phyloP scores from a whole-genome alignment of 2,113 vertebrate genomes.

The Amphiprion ocellaris region DNA sequence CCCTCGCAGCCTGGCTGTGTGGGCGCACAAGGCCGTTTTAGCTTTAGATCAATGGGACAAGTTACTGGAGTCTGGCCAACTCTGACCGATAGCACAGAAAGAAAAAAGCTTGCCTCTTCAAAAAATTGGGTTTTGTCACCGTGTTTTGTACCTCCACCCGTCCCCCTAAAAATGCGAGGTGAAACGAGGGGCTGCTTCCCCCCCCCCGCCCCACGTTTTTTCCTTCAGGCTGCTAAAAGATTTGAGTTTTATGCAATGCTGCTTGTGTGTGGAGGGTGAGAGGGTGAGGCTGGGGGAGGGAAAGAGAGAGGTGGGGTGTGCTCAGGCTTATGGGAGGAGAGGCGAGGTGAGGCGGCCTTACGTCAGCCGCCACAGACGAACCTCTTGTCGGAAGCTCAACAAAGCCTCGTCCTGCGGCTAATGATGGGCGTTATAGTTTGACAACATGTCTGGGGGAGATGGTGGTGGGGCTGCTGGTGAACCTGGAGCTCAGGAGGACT shows the following conservation, averaged over 20 bases:
- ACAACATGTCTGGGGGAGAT: constrained; percentile 24
- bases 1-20: constrained; percentile 65
- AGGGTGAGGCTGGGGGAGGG: constrained; percentile 20
- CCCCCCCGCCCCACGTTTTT: not conserved
- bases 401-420: constrained; percentile 19
- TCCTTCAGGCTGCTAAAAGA: constrained; percentile 8
- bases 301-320: not conserved
- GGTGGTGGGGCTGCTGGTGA: constrained; percentile 49
- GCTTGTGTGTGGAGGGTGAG: constrained; percentile 16
- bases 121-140: constrained; percentile 71
- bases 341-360: constrained; percentile 39
- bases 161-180: constrained; percentile 41
- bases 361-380: constrained; percentile 41
- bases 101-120: constrained; percentile 82
- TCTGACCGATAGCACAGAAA: constrained; percentile 81
- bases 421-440: constrained; percentile 46
- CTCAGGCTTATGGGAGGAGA: constrained; percentile 39
- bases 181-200: constrained; percentile 20
- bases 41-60: constrained; percentile 86
- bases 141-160: constrained; percentile 43
- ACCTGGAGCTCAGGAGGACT: constrained; percentile 5
- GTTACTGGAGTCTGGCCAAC: constrained; percentile 90
- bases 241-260: constrained; percentile 6
- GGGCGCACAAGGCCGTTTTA: constrained; percentile 74
- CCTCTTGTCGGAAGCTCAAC: constrained; percentile 46